These are phyloP conservation scores for Distichodus sexfasciatus DNA, from an alignment of 2,797 vertebrate species.

Conservation along the genomic window DNA sequence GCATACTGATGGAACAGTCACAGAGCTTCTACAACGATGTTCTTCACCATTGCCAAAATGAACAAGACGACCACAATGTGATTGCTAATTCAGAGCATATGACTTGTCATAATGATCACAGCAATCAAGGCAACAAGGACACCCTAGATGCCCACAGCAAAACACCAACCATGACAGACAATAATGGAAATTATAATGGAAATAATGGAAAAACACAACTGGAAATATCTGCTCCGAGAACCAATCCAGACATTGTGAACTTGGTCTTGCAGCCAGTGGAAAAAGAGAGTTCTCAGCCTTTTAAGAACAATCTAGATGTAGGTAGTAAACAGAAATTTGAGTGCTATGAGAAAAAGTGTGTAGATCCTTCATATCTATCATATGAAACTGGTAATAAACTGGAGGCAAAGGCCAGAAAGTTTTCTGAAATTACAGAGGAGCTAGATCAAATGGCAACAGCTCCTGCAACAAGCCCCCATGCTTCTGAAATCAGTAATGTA, in stretches of 20 bases:
- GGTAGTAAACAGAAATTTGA: constrained; percentile 51
- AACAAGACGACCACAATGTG: constrained; percentile 45
- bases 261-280: constrained; percentile 38
- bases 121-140: constrained; percentile 38
- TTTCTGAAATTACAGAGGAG: constrained; percentile 51
- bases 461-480: constrained; percentile 42
- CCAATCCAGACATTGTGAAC: too few relatives aligned
- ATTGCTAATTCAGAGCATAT: constrained; percentile 23
- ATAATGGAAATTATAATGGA: constrained; percentile 57
- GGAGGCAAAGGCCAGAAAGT: constrained; percentile 33
- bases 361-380: constrained; percentile 45
- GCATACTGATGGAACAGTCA: constrained; percentile 42
- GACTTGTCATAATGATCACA: constrained; percentile 35
- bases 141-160: constrained; percentile 54
- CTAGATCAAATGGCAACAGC: constrained; percentile 47
- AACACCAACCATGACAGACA: constrained; percentile 54
- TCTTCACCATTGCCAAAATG: constrained; percentile 40
- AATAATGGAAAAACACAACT: constrained; percentile 55
- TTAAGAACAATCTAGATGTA: constrained; percentile 54
- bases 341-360: constrained; percentile 54
- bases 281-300: constrained; percentile 48
- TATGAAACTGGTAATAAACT: constrained; percentile 55
- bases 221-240: constrained; percentile 55
- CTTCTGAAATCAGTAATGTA: constrained; percentile 53
- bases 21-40: constrained; percentile 22